Evolutionary conservation across 2,888 invertebrate genomes (phyloP).

Genomic region (Psylliodes chrysocephalus): DNA sequence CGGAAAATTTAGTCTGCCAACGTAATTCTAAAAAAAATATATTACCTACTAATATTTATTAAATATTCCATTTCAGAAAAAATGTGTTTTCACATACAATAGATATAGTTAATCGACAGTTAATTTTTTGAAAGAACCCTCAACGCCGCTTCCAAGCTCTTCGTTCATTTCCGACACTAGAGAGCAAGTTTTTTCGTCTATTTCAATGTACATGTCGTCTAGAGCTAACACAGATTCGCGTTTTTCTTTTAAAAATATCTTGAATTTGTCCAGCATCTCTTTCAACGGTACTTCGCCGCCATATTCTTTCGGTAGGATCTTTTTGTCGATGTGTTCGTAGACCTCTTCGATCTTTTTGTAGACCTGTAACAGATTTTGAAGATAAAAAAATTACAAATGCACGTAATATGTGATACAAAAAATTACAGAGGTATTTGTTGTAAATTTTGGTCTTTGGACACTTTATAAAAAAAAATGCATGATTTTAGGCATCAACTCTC

Average conservation of each 20-base stretch:
- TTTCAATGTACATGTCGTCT: slow-evolving; percentile 82
- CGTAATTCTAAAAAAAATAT: no score
- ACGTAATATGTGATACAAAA: no score
- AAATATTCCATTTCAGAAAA: no score
- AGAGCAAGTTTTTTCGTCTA: slow-evolving; percentile 65
- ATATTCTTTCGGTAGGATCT: slow-evolving; percentile 86
- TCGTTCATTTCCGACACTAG: slow-evolving; percentile 68
- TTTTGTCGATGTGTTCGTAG: slow-evolving; percentile 75
- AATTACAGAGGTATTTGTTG: no score
- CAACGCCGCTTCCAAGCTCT: slow-evolving; percentile 77
- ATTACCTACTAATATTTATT: no score
- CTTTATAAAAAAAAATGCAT: no score
- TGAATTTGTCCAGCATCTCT: slow-evolving; percentile 84
- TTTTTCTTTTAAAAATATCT: slow-evolving; percentile 71
- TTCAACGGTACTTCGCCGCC: slow-evolving; percentile 84
- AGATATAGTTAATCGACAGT: slow-evolving; percentile 86
- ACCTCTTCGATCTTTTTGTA: slow-evolving; percentile 81
- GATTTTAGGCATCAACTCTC: no score
- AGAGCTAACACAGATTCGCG: slow-evolving; percentile 75
- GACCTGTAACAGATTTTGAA: slow-evolving; percentile 70
- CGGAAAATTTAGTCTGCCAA: no score
- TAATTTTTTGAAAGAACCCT: slow-evolving; percentile 85
- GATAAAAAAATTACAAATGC: no score
- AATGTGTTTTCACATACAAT: no score
- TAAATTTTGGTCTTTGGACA: no score